A percentile compares a stretch with the other conserved stretches of the same genome.
Evolutionary conservation across 2,888 invertebrate genomes (phyloP).

Genomic region (Dusona sp.): DNA sequence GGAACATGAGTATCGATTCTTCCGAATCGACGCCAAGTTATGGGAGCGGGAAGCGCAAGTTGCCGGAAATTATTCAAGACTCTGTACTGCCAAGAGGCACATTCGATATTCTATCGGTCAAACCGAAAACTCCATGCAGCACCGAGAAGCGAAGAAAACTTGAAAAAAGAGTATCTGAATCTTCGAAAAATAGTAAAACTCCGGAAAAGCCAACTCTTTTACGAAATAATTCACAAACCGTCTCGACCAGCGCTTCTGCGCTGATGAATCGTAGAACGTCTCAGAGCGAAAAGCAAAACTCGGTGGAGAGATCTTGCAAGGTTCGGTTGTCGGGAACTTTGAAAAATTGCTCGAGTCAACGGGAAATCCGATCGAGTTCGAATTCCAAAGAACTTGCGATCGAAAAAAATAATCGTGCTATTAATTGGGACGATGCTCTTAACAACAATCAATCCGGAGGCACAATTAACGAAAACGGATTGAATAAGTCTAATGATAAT

Average conservation of each 20-base stretch:
- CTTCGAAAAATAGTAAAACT: not conserved
- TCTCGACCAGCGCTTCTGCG: not conserved
- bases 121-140: not conserved
- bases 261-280: not conserved
- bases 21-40: not conserved
- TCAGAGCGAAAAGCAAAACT: not conserved
- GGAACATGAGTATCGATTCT: slow-evolving; percentile 3
- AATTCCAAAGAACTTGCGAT: not conserved
- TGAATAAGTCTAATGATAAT: not conserved
- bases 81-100: slow-evolving; percentile 65
- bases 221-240: not conserved
- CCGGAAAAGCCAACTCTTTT: too few relatives aligned
- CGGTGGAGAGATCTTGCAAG: not conserved
- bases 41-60: slow-evolving; percentile 44
- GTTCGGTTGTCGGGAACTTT: slow-evolving; percentile 14
- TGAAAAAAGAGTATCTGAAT: not conserved
- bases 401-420: not conserved
- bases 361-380: slow-evolving; percentile 31
- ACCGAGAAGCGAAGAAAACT: slow-evolving; percentile 6
- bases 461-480: not conserved
- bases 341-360: not conserved
- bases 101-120: slow-evolving; percentile 29
- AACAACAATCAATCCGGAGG: slow-evolving; percentile 44
- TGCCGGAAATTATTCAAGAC: slow-evolving; percentile 67
- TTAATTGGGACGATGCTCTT: slow-evolving; percentile 25